Base-by-base conservation (phyloP, 2,888 invertebrate species). In the Ennomos fuscantarius region DNA sequence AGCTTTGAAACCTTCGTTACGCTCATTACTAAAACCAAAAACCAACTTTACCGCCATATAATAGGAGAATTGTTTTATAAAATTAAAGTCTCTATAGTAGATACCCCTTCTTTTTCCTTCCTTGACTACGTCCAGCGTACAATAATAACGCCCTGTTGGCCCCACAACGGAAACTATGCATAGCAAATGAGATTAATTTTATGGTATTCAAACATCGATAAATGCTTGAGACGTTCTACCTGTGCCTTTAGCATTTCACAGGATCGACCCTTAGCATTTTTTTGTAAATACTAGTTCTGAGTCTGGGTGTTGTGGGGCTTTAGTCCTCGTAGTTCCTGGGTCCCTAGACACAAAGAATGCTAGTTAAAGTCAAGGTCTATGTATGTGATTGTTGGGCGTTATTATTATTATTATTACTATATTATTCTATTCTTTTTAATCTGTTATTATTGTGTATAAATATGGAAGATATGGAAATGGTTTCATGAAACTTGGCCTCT, bases 131-230 rank as follows among this genome's bases (percentile, higher is more conserved):
- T 11, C 37, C 24, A 46, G 3, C 13, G 11, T 15, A 0, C 33
- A 37, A 35, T 63, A 45, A 62, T 54, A 61, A 65, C 60, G 64
- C 64, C 44, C 39, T 37, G 60, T 48, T 58, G 53, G 60, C 41
- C 55, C 51, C 39, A 46, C 49, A 55, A 58, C 55, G 63, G 55
- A 64, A 48, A 68, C 66, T 65, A 68, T 68, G 66, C 65, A 68
- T 69, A 69, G 32, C 63, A 63, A 66, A 63, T 48, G 52, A 66
- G 62, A 63, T 64, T 61, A 63, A 55, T 63, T 63, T 63, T 52
- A 65, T 59, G 56, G 55, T 59, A 60, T 56, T 55, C 60, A 59
- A 63, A 61, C 60, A 61, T 51, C 56, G 55, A 60, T 58, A 60
- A 56, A 62, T 46, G 60, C 56, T 65, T 34, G 39, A 65, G 53